Conservation (phyloP, 2,113 vertebrate species). For the Actenoides lindsayi region DNA sequence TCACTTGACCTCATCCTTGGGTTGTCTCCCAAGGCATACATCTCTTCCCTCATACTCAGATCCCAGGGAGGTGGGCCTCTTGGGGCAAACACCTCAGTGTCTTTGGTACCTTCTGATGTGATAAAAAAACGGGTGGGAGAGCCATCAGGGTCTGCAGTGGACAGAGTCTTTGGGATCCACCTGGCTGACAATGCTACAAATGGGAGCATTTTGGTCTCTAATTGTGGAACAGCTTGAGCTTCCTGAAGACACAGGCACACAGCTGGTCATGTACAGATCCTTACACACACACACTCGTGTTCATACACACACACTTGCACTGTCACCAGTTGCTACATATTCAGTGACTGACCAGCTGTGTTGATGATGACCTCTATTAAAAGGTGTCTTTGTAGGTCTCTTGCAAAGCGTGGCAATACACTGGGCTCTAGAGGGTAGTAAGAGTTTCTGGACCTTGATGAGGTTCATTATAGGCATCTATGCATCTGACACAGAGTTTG, state of each 20-base stretch:
- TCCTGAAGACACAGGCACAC: neutral
- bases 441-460: neutral
- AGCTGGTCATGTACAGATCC: neutral
- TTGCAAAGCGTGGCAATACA: neutral
- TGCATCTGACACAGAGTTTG: neutral
- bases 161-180: neutral
- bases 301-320: fast-evolving
- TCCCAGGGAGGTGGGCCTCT: neutral
- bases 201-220: neutral
- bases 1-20: neutral
- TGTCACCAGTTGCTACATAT: neutral
- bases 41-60: neutral
- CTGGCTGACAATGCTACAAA: neutral
- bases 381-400: neutral
- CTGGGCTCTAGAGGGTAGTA: neutral
- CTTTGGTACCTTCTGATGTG: neutral
- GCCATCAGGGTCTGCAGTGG: neutral
- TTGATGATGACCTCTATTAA: neutral
- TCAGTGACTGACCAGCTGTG: neutral
- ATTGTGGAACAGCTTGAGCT: neutral
- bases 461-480: fast-evolving
- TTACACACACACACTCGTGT: neutral
- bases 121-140: neutral
- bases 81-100: neutral
- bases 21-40: neutral